Evolutionary conservation across 1,140 invertebrate species (phyloP).

Genomic region (Sinella curviseta): DNA sequence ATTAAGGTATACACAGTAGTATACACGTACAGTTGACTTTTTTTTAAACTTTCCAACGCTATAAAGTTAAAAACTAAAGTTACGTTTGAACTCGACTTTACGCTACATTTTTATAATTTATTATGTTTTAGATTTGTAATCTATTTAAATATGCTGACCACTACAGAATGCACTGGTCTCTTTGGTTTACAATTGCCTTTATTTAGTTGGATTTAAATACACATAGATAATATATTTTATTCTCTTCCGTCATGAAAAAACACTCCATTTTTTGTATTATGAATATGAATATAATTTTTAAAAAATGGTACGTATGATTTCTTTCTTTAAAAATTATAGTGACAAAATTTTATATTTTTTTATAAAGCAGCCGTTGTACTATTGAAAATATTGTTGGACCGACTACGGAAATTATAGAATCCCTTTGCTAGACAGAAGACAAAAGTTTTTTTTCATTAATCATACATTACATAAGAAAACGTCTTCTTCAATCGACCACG

Average conservation of each 20-base stretch:
- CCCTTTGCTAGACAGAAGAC: not conserved
- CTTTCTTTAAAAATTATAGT: not conserved
- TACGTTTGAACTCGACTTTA: not conserved
- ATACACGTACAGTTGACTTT: no score
- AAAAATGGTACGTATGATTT: no score
- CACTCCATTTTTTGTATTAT: no score
- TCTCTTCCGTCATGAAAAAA: not conserved
- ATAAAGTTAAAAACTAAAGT: no score
- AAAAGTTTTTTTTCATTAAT: not conserved
- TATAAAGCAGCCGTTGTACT: not conserved
- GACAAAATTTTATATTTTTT: not conserved
- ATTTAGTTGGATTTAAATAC: not conserved
- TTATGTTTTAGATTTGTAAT: not conserved
- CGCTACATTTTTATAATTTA: not conserved
- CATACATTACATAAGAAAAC: not conserved
- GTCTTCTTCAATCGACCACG: not conserved
- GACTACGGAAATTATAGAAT: not conserved
- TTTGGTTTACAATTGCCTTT: not conserved
- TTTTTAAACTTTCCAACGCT: not conserved
- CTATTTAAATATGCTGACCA: not conserved
- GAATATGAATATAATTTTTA: no score
- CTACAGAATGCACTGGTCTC: not conserved
- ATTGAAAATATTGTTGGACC: not conserved
- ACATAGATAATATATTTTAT: no score
- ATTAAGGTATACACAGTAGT: no score